A percentile compares a stretch with the other conserved stretches of the same genome.
phyloP scores from a whole-genome alignment of 2,797 vertebrate genomes.

The Parambassis ranga region DNA sequence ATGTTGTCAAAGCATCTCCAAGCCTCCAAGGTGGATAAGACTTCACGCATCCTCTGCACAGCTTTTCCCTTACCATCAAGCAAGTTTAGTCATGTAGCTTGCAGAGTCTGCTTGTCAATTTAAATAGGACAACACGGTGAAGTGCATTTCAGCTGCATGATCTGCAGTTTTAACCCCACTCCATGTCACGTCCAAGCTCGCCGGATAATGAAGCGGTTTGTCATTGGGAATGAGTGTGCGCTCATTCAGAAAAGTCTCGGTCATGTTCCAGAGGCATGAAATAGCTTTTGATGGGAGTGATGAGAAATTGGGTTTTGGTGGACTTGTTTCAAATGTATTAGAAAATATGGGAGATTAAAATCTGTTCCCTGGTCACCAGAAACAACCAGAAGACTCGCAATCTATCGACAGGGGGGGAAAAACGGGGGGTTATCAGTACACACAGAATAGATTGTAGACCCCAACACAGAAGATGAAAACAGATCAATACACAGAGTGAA shows the following conservation, averaged over 20 bases:
- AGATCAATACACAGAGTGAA: conserved; percentile 15
- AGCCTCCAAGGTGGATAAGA: conserved; percentile 47
- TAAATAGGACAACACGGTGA: conserved; percentile 54
- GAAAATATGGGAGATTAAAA: conserved; percentile 37
- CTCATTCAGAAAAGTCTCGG: conserved; percentile 61
- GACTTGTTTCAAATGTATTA: conserved; percentile 37
- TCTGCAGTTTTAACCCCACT: conserved; percentile 50
- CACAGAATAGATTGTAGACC: not conserved
- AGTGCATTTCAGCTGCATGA: conserved; percentile 54
- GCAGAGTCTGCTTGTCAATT: conserved; percentile 65
- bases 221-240: conserved; percentile 47
- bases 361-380: conserved; percentile 3
- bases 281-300: conserved; percentile 52
- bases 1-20: conserved; percentile 47
- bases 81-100: conserved; percentile 61
- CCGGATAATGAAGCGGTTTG: conserved; percentile 65
- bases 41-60: conserved; percentile 45
- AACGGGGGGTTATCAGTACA: not conserved
- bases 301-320: conserved; percentile 10
- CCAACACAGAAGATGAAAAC: not conserved
- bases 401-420: not conserved
- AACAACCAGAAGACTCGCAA: not conserved
- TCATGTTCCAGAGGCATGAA: conserved; percentile 61
- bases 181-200: conserved; percentile 41
- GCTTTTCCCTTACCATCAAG: conserved; percentile 12